Percentiles rank a stretch among this genome's conserved stretches.
Evolutionary conservation across 1,140 invertebrate genomes (phyloP).

Genomic region (Dendrolimus kikuchii): DNA sequence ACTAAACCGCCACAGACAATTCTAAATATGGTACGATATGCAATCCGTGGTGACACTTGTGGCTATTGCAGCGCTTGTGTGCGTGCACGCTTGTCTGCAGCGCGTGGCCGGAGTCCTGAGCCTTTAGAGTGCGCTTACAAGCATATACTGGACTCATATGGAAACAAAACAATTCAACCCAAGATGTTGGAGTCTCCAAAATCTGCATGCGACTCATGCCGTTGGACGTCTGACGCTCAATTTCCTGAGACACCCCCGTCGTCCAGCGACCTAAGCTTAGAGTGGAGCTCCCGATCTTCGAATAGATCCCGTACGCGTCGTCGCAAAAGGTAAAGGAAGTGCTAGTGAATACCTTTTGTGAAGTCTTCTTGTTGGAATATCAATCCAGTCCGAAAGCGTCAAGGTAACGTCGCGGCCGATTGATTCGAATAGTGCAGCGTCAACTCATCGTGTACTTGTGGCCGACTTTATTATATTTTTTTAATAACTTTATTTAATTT

Average conservation of each 20-base stretch:
- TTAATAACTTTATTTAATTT: too few relatives aligned
- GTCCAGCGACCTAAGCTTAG: constrained; percentile 54
- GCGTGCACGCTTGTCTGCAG: constrained; percentile 47
- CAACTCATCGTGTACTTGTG: too few relatives aligned
- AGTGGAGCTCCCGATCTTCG: constrained; percentile 58
- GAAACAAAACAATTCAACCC: constrained; percentile 15
- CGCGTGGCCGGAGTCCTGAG: constrained; percentile 51
- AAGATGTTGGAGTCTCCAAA: constrained; percentile 39
- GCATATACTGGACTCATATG: constrained; percentile 59
- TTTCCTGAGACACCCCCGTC: constrained; percentile 63
- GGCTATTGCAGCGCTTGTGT: constrained; percentile 63
- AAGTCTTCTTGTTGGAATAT: constrained; percentile 9
- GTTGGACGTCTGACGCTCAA: constrained; percentile 63
- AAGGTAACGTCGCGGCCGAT: background rate
- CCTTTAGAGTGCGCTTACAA: constrained; percentile 60
- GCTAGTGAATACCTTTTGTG: constrained; percentile 5
- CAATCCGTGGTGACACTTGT: constrained; percentile 47
- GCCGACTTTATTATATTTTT: too few relatives aligned
- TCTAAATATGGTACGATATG: constrained; percentile 45
- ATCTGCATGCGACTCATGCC: constrained; percentile 46
- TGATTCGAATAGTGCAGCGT: too few relatives aligned
- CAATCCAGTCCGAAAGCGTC: constrained; percentile 4
- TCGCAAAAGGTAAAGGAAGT: constrained; percentile 47
- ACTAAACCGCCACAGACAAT: constrained; percentile 18
- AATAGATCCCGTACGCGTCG: constrained; percentile 40